Evolutionary conservation across 2,113 vertebrate species (phyloP), one percentile per base, ranked within the genome.

Genomic region (Eurystomus gularis): DNA sequence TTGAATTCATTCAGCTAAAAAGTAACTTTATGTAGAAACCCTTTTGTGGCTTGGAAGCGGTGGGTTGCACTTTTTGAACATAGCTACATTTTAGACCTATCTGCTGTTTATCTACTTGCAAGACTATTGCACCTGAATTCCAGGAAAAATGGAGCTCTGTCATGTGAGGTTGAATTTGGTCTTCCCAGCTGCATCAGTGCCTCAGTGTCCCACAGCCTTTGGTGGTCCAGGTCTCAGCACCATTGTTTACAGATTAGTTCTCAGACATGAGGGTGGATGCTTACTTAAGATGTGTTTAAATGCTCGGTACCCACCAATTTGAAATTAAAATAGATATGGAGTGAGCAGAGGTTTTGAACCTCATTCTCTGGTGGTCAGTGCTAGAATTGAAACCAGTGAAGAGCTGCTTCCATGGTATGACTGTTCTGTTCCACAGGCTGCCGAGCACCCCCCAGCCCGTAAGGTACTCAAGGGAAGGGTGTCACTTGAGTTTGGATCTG

Each of bases 291-390:
- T 20, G 19, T 17, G 4, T 21, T 66, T 70, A 55, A 79, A 39
- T 21, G 12, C 54, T 65, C 23, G 31, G 37, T 12, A 29, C 2
- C 1, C 35, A 8, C n/a, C 3, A 8, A 21, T 79, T 49, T 46
- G 55, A 37, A 51, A 55, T 19, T 8, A 51, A 69, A 60, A 23
- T 14, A 26, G 19, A 71, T 28, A 2, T 26, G 8, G 17, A 31
- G 21, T 4, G 12, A 77, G n/a, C 16, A 89, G 62, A 49, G 11
- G 23, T 17, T 79, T 57, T 25, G 51, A 28, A 33, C 6, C 11
- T 25, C 4, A 0, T 40, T 68, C 10, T 77, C 39, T 6, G 1
- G 20, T 4, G 6, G 28, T 60, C 2, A 8, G 40, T 24, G 28
- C 16, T 87, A 33, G 69, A 69, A 65, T 2, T 15, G 23, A 69